These are phyloP conservation scores for Chaunax sp. DNA, from an alignment of 2,797 vertebrate species.

Conservation along the genomic window DNA sequence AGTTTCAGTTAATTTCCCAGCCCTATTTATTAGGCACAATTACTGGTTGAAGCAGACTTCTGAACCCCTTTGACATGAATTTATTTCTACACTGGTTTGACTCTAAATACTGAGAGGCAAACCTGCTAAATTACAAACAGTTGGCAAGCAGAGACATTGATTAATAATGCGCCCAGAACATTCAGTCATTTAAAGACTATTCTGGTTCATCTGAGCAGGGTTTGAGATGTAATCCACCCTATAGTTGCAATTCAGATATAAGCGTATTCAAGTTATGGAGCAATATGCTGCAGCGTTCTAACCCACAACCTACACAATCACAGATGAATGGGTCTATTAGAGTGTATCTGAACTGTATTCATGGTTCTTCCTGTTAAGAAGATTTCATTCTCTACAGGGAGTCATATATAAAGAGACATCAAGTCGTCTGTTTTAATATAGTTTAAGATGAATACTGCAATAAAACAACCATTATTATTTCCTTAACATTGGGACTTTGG, in stretches of 20 bases:
- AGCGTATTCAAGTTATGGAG: not conserved
- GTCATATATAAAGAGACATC: too few relatives aligned
- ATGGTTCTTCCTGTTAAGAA: constrained; percentile 1
- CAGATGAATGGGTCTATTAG: constrained; percentile 2
- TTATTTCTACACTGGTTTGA: constrained; percentile 16
- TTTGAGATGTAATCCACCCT: not conserved
- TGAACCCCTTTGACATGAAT: constrained; percentile 7
- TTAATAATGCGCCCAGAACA: constrained; percentile 14
- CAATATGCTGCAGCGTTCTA: constrained; percentile 2
- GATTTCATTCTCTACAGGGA: too few relatives aligned
- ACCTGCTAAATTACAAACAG: constrained; percentile 33
- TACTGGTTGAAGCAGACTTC: constrained; percentile 14
- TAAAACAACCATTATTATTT: not conserved
- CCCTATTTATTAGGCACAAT: too few relatives aligned
- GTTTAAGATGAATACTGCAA: not conserved
- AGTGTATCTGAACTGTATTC: constrained; percentile 8
- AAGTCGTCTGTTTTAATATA: not conserved
- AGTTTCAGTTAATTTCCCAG: too few relatives aligned
- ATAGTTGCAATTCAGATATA: constrained; percentile 4
- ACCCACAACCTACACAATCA: constrained; percentile 6
- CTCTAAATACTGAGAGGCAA: not conserved
- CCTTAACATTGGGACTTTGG: not conserved
- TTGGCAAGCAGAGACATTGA: constrained; percentile 51
- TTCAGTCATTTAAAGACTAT: not conserved
- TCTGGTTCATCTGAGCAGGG: constrained; percentile 5